These are phyloP conservation scores for Ochotona princeps DNA, from an alignment of 2,113 vertebrate species.

Conservation along the genomic window DNA sequence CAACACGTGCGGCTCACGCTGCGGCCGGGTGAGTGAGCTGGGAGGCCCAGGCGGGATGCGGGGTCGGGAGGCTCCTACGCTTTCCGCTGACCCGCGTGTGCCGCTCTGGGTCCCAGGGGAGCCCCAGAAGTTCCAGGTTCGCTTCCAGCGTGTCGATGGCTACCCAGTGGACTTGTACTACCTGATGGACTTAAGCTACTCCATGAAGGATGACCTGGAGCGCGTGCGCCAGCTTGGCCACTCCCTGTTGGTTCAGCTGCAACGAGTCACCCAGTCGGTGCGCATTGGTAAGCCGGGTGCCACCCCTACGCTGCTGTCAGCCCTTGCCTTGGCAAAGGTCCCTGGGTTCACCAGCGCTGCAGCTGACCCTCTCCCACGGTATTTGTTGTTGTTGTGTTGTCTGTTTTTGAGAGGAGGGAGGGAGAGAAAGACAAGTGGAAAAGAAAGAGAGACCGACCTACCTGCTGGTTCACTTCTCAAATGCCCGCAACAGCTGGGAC, in stretches of 20 bases:
- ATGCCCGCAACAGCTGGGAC: no score
- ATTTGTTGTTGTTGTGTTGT: no score
- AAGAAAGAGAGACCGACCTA: no score
- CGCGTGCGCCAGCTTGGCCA: conserved; percentile 87
- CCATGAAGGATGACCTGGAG: conserved; percentile 90
- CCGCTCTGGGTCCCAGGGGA: conserved; percentile 77
- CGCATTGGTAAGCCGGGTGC: conserved; percentile 84
- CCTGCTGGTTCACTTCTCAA: no score
- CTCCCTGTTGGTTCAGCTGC: conserved; percentile 82
- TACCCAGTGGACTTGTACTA: conserved; percentile 91
- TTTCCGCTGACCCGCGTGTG: background rate
- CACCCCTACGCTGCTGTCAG: background rate
- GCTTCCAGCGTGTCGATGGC: conserved; percentile 86
- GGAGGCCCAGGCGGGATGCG: accelerated
- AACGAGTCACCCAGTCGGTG: conserved; percentile 81
- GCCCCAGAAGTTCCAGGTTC: conserved; percentile 81
- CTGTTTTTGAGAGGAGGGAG: no score
- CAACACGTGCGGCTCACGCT: conserved; percentile 84
- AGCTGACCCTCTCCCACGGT: background rate
- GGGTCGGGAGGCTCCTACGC: background rate
- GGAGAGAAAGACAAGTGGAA: no score
- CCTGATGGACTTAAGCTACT: conserved; percentile 91
- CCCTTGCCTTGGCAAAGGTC: background rate
- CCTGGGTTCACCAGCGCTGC: background rate
- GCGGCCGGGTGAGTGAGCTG: conserved; percentile 82